Conservation (phyloP, 2,113 vertebrate genomes). For the Sminthopsis crassicaudata region DNA sequence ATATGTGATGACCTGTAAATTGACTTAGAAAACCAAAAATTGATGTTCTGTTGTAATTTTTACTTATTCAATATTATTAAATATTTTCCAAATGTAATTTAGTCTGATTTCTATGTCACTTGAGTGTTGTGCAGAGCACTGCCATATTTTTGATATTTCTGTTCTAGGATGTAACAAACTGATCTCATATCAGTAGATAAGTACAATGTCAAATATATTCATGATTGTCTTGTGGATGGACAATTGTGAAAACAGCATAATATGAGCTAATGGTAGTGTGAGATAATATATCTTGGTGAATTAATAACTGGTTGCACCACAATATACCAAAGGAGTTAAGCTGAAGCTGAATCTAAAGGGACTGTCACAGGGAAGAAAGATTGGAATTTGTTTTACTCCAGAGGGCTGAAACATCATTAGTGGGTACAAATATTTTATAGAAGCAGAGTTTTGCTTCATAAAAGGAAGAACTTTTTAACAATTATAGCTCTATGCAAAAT, state of each 20-base stretch:
- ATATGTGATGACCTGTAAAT: neutral
- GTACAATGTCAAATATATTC: neutral
- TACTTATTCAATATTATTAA: neutral
- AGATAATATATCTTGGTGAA: neutral
- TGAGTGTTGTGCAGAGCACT: neutral
- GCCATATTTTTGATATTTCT: neutral
- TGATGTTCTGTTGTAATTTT: neutral
- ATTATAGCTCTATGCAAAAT: neutral
- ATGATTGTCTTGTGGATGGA: neutral
- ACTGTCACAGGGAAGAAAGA: neutral
- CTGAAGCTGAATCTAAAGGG: neutral
- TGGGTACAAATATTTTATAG: neutral
- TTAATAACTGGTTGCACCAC: neutral
- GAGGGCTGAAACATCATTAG: neutral
- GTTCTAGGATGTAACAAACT: neutral
- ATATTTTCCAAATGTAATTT: neutral
- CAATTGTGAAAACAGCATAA: neutral
- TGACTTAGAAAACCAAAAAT: neutral
- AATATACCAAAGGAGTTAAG: neutral
- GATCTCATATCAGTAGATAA: neutral
- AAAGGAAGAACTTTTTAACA: neutral
- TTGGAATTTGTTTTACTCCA: neutral
- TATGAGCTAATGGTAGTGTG: neutral
- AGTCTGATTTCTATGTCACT: neutral
- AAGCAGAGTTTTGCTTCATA: neutral